Conservation (phyloP, 2,888 invertebrate genomes). For the Cheilosia vulpina region DNA sequence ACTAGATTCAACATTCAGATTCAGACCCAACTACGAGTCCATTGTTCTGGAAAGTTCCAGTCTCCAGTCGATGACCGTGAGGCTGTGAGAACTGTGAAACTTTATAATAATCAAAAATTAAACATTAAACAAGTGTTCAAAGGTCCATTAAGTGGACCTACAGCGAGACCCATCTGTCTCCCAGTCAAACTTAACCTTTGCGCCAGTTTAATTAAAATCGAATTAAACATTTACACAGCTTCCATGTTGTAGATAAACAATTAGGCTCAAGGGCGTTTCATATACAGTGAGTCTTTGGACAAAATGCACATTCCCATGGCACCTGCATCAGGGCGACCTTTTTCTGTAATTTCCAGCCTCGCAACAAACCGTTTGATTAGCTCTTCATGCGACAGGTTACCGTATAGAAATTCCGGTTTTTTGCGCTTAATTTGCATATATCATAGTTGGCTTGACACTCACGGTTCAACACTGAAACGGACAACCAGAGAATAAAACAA, state of each 20-base stretch:
- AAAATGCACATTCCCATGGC: slow-evolving; percentile 11
- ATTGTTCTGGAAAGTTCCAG: too few species aligned
- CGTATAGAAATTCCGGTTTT: slow-evolving; percentile 49
- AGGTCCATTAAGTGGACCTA: slow-evolving; percentile 5
- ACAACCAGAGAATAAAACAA: slow-evolving; percentile 36
- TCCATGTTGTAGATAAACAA: not conserved
- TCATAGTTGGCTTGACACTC: slow-evolving; percentile 4
- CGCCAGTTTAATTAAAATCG: slow-evolving; percentile 20
- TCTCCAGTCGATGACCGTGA: too few species aligned
- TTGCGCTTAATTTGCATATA: slow-evolving; percentile 44
- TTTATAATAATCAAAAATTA: too few species aligned
- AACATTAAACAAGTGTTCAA: not conserved
- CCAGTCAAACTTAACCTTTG: not conserved
- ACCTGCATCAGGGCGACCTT: slow-evolving; percentile 47
- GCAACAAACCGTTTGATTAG: slow-evolving; percentile 9
- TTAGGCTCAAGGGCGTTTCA: slow-evolving; percentile 31
- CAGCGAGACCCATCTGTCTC: not conserved
- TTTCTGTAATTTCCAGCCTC: slow-evolving; percentile 13
- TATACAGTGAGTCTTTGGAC: not conserved
- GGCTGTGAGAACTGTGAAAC: too few species aligned
- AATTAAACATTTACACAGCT: slow-evolving; percentile 8
- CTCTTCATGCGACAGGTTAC: slow-evolving; percentile 5
- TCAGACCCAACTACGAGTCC: too few species aligned
- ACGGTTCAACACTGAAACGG: not conserved
- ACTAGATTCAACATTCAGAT: too few species aligned